A percentile compares a stretch with the other conserved stretches of the same genome.
phyloP scores from a whole-genome alignment of 2,113 vertebrate genomes.

The Gambusia holbrooki region DNA sequence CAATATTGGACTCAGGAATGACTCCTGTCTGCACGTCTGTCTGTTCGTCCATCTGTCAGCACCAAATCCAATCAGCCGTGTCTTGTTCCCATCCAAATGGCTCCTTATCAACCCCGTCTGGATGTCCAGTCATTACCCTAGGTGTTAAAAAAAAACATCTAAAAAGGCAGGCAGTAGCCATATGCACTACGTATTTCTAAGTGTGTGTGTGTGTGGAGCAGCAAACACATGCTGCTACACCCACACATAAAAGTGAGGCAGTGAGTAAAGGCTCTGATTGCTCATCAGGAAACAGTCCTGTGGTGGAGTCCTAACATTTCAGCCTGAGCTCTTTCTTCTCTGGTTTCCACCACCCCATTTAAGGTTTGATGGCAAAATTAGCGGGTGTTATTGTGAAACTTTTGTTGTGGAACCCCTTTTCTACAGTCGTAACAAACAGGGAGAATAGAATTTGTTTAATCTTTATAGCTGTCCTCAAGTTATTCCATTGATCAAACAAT shows the following conservation, averaged over 20 bases:
- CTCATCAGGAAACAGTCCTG: constrained; percentile 54
- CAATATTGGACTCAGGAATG: constrained; percentile 54
- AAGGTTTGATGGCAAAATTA: constrained; percentile 58
- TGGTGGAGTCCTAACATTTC: constrained; percentile 37
- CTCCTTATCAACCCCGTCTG: constrained; percentile 39
- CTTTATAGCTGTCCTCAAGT: constrained; percentile 29
- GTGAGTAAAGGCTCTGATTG: constrained; percentile 54
- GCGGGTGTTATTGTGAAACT: constrained; percentile 40
- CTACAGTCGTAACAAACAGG: constrained; percentile 49
- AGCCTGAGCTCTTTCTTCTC: constrained; percentile 45
- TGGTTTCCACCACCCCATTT: constrained; percentile 52
- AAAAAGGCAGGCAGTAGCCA: constrained; percentile 44
- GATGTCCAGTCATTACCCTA: constrained; percentile 39
- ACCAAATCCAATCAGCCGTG: constrained; percentile 47
- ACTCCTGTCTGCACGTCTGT: constrained; percentile 59
- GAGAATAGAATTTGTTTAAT: constrained; percentile 41
- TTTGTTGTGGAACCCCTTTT: constrained; percentile 59
- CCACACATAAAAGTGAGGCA: constrained; percentile 25
- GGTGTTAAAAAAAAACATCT: constrained; percentile 26
- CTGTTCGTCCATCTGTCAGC: constrained; percentile 55
- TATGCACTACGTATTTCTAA: constrained; percentile 30
- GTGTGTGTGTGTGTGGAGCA: not conserved
- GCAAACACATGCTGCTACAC: constrained; percentile 11
- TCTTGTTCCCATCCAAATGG: constrained; percentile 48
- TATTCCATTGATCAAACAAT: constrained; percentile 53